Percentiles rank a stretch among this genome's conserved stretches.
Evolutionary conservation across 2,797 vertebrate genomes (phyloP).

Genomic region (Falco berigora): DNA sequence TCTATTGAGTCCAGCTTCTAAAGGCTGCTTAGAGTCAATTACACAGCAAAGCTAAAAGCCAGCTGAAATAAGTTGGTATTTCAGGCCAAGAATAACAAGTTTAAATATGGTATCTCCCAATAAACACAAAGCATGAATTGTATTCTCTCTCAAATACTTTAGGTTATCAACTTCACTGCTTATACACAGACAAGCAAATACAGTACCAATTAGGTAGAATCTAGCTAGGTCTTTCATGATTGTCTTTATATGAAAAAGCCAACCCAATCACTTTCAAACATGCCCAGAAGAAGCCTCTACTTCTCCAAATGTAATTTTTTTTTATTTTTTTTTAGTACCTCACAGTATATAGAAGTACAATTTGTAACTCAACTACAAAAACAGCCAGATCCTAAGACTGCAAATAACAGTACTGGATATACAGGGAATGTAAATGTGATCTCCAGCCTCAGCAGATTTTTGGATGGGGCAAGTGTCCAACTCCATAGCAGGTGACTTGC

Average conservation of each 20-base stretch:
- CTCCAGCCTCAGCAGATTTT: neutral
- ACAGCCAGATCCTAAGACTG: neutral
- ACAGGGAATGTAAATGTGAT: neutral
- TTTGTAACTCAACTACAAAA: neutral
- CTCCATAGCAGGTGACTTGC: neutral
- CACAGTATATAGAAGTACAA: neutral
- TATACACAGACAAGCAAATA: neutral
- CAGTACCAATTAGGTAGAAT: neutral
- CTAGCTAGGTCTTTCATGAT: neutral
- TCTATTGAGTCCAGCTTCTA: neutral
- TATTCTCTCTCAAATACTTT: neutral
- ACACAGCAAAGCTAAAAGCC: neutral
- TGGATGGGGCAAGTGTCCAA: neutral
- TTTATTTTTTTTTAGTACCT: neutral
- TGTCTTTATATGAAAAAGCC: neutral
- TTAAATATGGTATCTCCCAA: neutral
- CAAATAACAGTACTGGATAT: neutral
- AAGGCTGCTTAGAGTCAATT: neutral
- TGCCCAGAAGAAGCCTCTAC: neutral
- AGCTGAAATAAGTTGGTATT: neutral
- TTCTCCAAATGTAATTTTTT: neutral
- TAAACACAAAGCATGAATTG: neutral
- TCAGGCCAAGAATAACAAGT: neutral
- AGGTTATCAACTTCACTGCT: neutral
- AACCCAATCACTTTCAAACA: neutral